Evolutionary conservation across 2,888 invertebrate species (phyloP).

Genomic region (Unio delphinus): DNA sequence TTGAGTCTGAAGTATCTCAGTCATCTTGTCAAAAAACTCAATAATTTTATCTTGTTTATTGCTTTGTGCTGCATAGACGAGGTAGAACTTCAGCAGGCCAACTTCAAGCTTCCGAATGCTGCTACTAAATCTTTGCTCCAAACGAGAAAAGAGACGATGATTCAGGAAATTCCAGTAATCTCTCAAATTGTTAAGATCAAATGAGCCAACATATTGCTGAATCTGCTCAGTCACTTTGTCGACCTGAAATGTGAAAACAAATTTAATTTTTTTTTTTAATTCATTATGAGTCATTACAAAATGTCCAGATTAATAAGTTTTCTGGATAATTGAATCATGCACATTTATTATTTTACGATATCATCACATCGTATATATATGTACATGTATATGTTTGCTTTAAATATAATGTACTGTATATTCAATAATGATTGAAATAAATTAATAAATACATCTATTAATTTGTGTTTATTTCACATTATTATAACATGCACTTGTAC

Average conservation of each 20-base stretch:
- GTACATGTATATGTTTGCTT: too few species aligned
- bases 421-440: too few species aligned
- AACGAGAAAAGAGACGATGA: constrained; percentile 86
- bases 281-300: too few species aligned
- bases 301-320: too few species aligned
- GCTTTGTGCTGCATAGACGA: constrained; percentile 88
- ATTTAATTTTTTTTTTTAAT: not conserved
- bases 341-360: too few species aligned
- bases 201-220: constrained; percentile 80
- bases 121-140: constrained; percentile 85
- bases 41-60: constrained; percentile 87
- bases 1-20: constrained; percentile 88
- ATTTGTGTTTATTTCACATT: too few species aligned
- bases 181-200: constrained; percentile 85
- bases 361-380: too few species aligned
- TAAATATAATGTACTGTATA: too few species aligned
- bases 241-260: constrained; percentile 50
- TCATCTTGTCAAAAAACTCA: constrained; percentile 91
- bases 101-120: constrained; percentile 64
- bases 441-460: too few species aligned
- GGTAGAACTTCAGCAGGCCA: constrained; percentile 84
- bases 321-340: too few species aligned
- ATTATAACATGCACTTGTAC: too few species aligned
- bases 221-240: constrained; percentile 81
- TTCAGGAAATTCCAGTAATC: constrained; percentile 94